Evolutionary conservation across 92 coral and sea anemone genomes (phyloP).

Genomic region (Plumapathes pennacea): DNA sequence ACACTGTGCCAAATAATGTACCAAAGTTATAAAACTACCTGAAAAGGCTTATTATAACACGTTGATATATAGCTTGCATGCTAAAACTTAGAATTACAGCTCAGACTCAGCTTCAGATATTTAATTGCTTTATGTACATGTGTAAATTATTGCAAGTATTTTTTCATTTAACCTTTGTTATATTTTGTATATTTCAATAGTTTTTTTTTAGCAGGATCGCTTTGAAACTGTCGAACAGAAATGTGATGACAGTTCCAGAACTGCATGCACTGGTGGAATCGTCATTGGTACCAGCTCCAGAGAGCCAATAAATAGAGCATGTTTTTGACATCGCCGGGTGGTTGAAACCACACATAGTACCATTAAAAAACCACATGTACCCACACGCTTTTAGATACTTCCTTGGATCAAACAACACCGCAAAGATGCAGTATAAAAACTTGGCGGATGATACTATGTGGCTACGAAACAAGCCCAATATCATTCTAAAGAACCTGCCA

Average conservation of each 20-base stretch:
- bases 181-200: no score
- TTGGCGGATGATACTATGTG: slow-evolving; percentile 37
- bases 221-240: not conserved
- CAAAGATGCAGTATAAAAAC: slow-evolving; percentile 36
- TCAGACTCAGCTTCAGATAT: no score
- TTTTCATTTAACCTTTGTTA: no score
- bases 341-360: slow-evolving; percentile 8
- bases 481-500: not conserved
- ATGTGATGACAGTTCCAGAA: slow-evolving; percentile 8
- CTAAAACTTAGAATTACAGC: no score
- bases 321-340: slow-evolving; percentile 25
- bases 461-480: slow-evolving; percentile 11
- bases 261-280: slow-evolving; percentile 2
- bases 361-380: slow-evolving; percentile 32
- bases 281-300: slow-evolving; percentile 21
- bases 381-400: slow-evolving; percentile 20
- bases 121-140: no score
- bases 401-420: slow-evolving; percentile 10
- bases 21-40: no score
- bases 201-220: slow-evolving; percentile 28
- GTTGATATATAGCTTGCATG: no score
- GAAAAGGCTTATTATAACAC: no score
- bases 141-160: no score
- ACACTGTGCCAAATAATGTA: no score
- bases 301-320: not conserved